These are phyloP conservation scores for Aythya baeri DNA, from an alignment of 2,113 vertebrate species.

Conservation along the genomic window DNA sequence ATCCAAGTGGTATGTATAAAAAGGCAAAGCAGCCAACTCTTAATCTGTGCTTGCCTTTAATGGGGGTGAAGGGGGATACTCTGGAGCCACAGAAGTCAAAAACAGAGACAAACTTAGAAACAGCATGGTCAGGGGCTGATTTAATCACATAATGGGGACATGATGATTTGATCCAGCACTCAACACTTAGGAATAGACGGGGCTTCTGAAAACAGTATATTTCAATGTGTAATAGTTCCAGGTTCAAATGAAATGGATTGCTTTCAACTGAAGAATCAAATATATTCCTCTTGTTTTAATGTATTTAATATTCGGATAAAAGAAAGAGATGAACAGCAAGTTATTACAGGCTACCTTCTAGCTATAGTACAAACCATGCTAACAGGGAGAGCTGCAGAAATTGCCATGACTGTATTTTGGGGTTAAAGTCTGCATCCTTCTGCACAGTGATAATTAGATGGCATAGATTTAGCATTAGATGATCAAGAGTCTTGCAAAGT, in stretches of 20 bases:
- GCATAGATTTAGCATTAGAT: background rate
- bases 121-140: conserved; percentile 7
- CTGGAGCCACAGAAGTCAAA: conserved; percentile 37
- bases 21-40: conserved; percentile 46
- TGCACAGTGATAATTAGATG: background rate
- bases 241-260: background rate
- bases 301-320: background rate
- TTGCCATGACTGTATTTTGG: background rate
- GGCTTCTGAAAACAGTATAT: conserved; percentile 23
- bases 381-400: background rate
- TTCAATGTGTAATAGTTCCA: background rate
- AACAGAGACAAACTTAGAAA: conserved; percentile 74
- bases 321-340: background rate
- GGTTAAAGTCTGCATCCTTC: background rate
- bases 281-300: background rate
- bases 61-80: conserved; percentile 4
- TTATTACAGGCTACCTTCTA: background rate
- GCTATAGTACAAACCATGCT: background rate
- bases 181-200: conserved; percentile 1
- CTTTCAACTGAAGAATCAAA: background rate
- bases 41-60: conserved; percentile 62
- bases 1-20: conserved; percentile 38
- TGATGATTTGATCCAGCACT: conserved; percentile 40
- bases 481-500: background rate
- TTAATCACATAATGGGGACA: conserved; percentile 43